phyloP scores from a whole-genome alignment of 1,140 invertebrate species.

The Euura saliciscinereae region DNA sequence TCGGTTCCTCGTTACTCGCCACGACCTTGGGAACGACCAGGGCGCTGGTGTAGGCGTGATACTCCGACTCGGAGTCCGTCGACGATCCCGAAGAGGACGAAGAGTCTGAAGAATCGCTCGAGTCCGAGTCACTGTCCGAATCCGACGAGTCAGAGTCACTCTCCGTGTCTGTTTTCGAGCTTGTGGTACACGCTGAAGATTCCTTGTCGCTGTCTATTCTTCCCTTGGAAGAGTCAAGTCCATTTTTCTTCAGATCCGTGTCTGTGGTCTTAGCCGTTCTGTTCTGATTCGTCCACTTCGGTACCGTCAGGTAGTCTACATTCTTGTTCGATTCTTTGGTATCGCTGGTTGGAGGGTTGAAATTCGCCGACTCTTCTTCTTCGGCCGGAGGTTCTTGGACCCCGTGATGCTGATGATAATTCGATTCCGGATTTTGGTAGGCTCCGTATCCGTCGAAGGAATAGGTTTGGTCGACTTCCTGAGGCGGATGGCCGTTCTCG shows the following conservation, averaged over 20 bases:
- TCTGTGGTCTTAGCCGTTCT: constrained; percentile 15
- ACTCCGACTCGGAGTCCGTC: constrained; percentile 41
- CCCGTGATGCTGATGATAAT: too few relatives aligned
- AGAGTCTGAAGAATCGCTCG: constrained; percentile 17
- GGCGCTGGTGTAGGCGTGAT: constrained; percentile 46
- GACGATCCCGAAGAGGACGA: constrained; percentile 35
- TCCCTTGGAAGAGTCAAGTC: constrained; percentile 11
- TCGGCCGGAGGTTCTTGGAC: too few relatives aligned
- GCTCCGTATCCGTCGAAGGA: too few relatives aligned
- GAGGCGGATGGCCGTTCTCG: not conserved
- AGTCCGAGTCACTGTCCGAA: constrained; percentile 23
- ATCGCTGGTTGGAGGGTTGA: constrained; percentile 19
- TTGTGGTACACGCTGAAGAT: not conserved
- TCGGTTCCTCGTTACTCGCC: not conserved
- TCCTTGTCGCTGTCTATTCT: constrained; percentile 9
- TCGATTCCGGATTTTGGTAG: too few relatives aligned
- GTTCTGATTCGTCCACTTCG: constrained; percentile 34
- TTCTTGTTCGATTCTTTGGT: constrained; percentile 8
- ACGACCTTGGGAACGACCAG: constrained; percentile 29
- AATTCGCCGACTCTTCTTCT: not conserved
- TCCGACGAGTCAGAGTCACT: constrained; percentile 40
- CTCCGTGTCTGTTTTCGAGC: constrained; percentile 19
- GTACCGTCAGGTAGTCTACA: constrained; percentile 21
- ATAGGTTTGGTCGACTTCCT: not conserved
- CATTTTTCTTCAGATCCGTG: constrained; percentile 18